Percentiles rank a stretch among this genome's conserved stretches.
phyloP scores from a whole-genome alignment of 1,140 invertebrate genomes.

The Pantala flavescens region DNA sequence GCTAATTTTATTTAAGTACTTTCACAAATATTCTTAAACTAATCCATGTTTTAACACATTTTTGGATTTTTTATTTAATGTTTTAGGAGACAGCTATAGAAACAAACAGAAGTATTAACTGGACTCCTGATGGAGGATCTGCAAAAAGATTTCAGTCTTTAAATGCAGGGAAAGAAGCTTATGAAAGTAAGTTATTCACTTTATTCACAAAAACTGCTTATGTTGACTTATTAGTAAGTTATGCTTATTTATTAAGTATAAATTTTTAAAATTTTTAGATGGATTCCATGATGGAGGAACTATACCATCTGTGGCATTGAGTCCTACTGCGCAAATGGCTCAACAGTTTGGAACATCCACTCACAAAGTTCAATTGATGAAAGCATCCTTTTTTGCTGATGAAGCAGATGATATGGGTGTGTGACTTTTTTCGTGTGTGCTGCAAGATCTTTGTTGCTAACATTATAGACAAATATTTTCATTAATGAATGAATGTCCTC shows the following conservation, averaged over 20 bases:
- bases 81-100: not conserved
- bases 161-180: not conserved
- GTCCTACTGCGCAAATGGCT: conserved; percentile 45
- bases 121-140: not conserved
- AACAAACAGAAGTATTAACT: not conserved
- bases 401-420: not conserved
- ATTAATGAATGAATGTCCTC: too few species aligned
- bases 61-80: not conserved
- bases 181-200: too few species aligned
- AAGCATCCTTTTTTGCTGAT: conserved; percentile 60
- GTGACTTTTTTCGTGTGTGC: not conserved
- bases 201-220: too few species aligned
- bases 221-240: too few species aligned
- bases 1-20: not conserved
- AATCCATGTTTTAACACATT: too few species aligned
- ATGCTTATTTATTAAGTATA: too few species aligned
- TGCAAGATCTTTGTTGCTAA: too few species aligned
- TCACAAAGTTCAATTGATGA: conserved; percentile 71
- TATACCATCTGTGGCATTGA: not conserved
- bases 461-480: too few species aligned
- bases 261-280: not conserved
- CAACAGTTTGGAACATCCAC: conserved; percentile 46
- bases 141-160: not conserved
- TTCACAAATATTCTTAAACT: not conserved
- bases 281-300: not conserved